phyloP scores from a whole-genome alignment of 2,888 invertebrate species.

The Sesamia inferens region DNA sequence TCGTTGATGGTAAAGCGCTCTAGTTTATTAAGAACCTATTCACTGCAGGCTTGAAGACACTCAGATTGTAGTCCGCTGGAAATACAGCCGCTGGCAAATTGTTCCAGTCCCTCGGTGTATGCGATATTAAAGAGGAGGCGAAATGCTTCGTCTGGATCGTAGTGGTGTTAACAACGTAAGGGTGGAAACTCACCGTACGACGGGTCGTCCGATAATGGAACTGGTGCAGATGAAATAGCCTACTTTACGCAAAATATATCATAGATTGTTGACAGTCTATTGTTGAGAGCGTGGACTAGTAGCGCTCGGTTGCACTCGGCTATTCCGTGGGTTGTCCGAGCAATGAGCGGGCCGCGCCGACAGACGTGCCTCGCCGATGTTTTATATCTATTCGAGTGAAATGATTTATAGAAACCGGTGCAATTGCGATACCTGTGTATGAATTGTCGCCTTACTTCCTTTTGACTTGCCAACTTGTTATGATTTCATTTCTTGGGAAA shows the following conservation, averaged over 20 bases:
- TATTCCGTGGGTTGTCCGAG: slow-evolving; percentile 52
- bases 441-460: slow-evolving; percentile 63
- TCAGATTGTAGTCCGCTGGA: no score
- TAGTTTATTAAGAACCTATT: no score
- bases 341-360: slow-evolving; percentile 43
- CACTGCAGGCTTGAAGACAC: no score
- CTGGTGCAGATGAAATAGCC: slow-evolving; percentile 27
- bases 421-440: slow-evolving; percentile 82
- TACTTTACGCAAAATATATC: slow-evolving; percentile 65
- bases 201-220: background rate
- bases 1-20: no score
- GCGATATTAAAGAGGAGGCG: no score
- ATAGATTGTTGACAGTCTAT: slow-evolving; percentile 77
- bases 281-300: slow-evolving; percentile 72
- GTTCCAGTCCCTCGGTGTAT: no score
- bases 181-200: no score
- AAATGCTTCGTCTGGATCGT: no score
- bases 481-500: slow-evolving; percentile 59
- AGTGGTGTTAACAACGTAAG: no score
- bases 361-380: slow-evolving; percentile 65
- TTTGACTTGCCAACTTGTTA: slow-evolving; percentile 59
- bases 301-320: slow-evolving; percentile 12
- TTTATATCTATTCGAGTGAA: slow-evolving; percentile 76
- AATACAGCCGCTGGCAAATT: no score
- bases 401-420: slow-evolving; percentile 82